These are phyloP conservation scores for Gobius niger DNA, from an alignment of 2,113 vertebrate genomes.

Conservation along the genomic window DNA sequence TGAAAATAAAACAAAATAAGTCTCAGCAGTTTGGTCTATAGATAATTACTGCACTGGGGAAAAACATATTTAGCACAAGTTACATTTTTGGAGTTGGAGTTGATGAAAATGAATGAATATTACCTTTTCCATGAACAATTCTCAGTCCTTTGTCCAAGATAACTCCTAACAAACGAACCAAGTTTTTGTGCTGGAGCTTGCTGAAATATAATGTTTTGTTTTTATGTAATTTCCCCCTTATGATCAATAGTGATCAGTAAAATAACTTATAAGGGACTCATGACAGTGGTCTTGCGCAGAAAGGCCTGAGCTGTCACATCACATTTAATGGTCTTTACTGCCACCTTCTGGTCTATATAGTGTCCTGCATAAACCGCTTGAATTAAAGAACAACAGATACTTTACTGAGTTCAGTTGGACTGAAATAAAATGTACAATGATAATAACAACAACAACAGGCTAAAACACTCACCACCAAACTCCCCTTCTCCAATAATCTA, in stretches of 20 bases:
- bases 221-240: not conserved
- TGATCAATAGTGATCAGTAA: not conserved
- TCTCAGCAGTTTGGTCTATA: not conserved
- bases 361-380: slow-evolving; percentile 85
- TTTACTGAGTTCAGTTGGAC: not conserved
- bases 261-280: slow-evolving; percentile 61
- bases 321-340: slow-evolving; percentile 91
- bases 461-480: slow-evolving; percentile 85
- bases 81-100: not conserved
- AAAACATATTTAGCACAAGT: not conserved
- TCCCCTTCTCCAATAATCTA: slow-evolving; percentile 86
- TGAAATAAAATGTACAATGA: not conserved
- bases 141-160: slow-evolving; percentile 89
- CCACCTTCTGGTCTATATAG: slow-evolving; percentile 89
- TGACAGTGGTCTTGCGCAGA: slow-evolving; percentile 86
- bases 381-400: not conserved
- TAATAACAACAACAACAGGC: not conserved
- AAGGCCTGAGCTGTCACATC: slow-evolving; percentile 91
- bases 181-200: slow-evolving; percentile 88
- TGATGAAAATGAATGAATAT: not conserved
- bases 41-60: no score
- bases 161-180: slow-evolving; percentile 87
- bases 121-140: slow-evolving; percentile 92
- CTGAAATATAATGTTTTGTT: slow-evolving; percentile 61
- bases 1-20: not conserved